Evolutionary conservation across 2,888 invertebrate species (phyloP).

Genomic region (Sesamia inferens): DNA sequence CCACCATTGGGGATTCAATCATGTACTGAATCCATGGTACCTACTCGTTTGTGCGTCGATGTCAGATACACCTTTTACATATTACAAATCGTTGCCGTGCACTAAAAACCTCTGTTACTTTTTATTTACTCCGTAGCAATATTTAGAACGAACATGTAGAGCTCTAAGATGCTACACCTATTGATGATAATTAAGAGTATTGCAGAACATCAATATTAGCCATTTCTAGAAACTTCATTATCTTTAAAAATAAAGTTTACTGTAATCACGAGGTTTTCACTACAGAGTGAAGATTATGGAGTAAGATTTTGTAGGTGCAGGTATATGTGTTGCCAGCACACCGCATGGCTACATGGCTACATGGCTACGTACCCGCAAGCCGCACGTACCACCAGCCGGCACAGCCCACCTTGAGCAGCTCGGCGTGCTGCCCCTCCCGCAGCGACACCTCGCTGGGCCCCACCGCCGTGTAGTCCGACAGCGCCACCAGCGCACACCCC

Average conservation of each 20-base stretch:
- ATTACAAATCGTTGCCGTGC: conserved; percentile 2
- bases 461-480: conserved; percentile 98
- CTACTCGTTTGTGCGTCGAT: no score
- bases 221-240: background rate
- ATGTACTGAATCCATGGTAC: no score
- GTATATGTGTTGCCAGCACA: background rate
- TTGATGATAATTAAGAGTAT: background rate
- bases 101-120: background rate
- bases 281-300: background rate
- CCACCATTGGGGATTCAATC: no score
- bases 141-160: background rate
- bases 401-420: conserved; percentile 97
- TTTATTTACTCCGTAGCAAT: background rate
- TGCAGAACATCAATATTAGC: background rate
- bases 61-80: no score
- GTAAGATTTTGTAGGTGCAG: background rate
- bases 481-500: conserved; percentile 95
- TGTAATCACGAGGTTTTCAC: background rate
- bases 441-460: conserved; percentile 97
- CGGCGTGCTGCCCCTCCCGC: conserved; percentile 96
- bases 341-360: conserved; percentile 55
- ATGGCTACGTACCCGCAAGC: conserved; percentile 91
- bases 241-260: background rate
- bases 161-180: background rate
- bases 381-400: conserved; percentile 99